These are phyloP conservation scores for Allophyes oxyacanthae DNA, from an alignment of 2,888 invertebrate species.

Conservation along the genomic window DNA sequence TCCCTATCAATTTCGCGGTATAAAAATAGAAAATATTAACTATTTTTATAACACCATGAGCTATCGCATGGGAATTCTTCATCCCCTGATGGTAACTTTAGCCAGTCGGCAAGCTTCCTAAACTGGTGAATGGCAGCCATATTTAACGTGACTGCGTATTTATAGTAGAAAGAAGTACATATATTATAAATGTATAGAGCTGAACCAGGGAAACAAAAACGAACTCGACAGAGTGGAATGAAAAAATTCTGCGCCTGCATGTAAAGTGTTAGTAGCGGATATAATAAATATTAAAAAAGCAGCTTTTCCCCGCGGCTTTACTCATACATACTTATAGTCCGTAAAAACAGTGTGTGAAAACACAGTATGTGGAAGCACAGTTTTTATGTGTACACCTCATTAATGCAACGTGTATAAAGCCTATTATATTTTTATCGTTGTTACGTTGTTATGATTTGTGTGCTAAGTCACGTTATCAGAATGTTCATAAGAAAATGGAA, in stretches of 20 bases:
- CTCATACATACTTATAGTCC: conserved; percentile 9
- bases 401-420: conserved; percentile 31
- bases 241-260: conserved; percentile 26
- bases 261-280: conserved; percentile 31
- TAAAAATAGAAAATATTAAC: too few relatives aligned
- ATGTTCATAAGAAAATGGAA: too few relatives aligned
- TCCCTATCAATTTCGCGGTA: too few relatives aligned
- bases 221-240: conserved; percentile 21
- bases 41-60: too few relatives aligned
- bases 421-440: conserved; percentile 1
- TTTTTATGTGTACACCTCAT: conserved; percentile 14
- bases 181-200: too few relatives aligned
- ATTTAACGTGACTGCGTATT: too few relatives aligned
- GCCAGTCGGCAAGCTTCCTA: too few relatives aligned
- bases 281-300: conserved; percentile 46
- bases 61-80: too few relatives aligned
- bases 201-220: conserved; percentile 7
- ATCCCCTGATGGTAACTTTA: too few relatives aligned
- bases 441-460: conserved; percentile 8
- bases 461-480: conserved; percentile 7
- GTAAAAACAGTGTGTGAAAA: too few relatives aligned
- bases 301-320: conserved; percentile 20
- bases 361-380: neutral
- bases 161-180: too few relatives aligned
- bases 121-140: too few relatives aligned